Evolutionary conservation across 2,113 vertebrate genomes (phyloP).

Genomic region (Sialia sialis): DNA sequence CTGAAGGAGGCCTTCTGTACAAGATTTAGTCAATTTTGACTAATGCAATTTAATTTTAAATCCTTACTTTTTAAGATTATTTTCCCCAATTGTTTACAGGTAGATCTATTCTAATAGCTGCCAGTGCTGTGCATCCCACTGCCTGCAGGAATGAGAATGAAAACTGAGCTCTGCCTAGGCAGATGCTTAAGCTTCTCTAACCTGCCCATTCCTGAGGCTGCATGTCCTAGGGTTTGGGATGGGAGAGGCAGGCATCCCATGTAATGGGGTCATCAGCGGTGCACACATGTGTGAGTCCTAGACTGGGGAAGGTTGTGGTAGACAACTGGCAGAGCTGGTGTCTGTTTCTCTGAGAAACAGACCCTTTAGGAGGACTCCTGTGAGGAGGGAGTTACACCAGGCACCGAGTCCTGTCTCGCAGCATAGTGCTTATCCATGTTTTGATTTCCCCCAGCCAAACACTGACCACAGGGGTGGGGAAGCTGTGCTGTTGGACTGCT

Average conservation of each 20-base stretch:
- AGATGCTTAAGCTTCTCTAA: background rate
- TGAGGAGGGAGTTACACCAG: background rate
- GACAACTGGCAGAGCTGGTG: background rate
- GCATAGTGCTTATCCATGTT: background rate
- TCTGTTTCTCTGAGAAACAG: background rate
- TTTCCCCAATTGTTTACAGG: background rate
- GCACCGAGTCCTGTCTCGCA: background rate
- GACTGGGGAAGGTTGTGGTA: background rate
- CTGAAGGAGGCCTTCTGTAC: background rate
- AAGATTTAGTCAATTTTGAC: background rate
- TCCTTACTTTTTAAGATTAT: background rate
- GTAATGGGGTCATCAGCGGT: accelerated
- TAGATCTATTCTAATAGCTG: background rate
- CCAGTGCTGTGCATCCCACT: background rate
- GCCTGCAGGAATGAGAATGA: background rate
- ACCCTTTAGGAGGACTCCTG: background rate
- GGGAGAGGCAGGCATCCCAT: background rate
- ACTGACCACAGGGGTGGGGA: background rate
- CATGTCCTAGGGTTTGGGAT: background rate
- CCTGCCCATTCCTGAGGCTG: background rate
- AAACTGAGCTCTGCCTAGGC: background rate
- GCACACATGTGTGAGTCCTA: accelerated
- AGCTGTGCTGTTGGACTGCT: background rate
- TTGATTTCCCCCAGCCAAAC: background rate
- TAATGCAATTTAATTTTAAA: background rate